Evolutionary conservation across 2,797 vertebrate species (phyloP), one percentile per base, ranked within the genome.

Genomic region (Muraenolepis orangiensis): DNA sequence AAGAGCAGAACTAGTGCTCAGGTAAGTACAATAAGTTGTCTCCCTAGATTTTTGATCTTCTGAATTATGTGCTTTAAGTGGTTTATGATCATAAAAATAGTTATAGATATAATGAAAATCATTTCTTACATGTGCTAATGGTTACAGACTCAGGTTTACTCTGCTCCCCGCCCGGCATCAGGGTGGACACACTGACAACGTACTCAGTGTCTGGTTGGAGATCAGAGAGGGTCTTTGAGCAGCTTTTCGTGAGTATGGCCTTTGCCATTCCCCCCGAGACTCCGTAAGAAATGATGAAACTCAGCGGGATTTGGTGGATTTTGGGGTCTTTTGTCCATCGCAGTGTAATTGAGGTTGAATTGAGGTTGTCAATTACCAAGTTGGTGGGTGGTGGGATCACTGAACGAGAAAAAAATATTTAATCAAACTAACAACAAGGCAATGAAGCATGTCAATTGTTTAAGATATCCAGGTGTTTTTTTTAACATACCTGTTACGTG

Each of bases 191-290:
- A 72, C 70, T 74, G 71, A 84, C 28, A 0, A 0, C 34, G 36
- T 87, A 80, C 30, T 84, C 61, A 31, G 79, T 82, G 57, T 72
- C 79, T 2, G 80, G 70, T 61, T 83, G 1, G 66, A 85, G 72
- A 11, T 77, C 68, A 29, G 70, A 72, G 1, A 85, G 66, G 0
- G 11, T 76, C 38, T 69, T 81, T 28, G 61, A n/a, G 71, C 74
- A 72, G 68, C 72, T 31, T 34, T 76, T 3, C 0, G 74, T 77
- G 68, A 42, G 1, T 51, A 75, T 75, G 2, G 57, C 38, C 2
- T 29, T 28, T 0, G 14, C 0, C 0, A 81, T 72, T 57, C 38
- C 73, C 5, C 32, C 73, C 31, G 74, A 72, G 38, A 71, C 81
- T 11, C 1, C 38, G 20, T 75, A 0, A 0, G 26, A 51, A 8